phyloP scores from a whole-genome alignment of 2,888 invertebrate genomes.

The Zelleria hepariella region DNA sequence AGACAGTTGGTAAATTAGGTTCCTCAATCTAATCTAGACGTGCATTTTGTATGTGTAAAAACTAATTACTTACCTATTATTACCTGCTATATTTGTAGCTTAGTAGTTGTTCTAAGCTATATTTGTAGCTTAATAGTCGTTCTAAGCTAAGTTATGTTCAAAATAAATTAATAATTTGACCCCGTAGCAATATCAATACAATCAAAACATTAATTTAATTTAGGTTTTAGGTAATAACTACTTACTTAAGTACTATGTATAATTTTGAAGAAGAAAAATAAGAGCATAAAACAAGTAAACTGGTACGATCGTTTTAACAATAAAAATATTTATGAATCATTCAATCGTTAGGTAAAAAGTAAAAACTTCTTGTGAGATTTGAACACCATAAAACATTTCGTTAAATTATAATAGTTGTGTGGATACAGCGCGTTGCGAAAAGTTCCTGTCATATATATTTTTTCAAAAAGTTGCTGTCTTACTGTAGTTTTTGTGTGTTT shows the following conservation, averaged over 20 bases:
- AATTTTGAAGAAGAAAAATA: no score
- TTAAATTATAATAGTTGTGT: not conserved
- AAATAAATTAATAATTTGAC: not conserved
- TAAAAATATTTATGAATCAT: not conserved
- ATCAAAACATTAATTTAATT: not conserved
- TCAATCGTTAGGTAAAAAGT: no score
- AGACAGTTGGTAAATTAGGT: not conserved
- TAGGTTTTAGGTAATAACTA: not conserved
- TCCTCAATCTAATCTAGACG: slow-evolving; percentile 7
- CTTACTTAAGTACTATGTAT: no score
- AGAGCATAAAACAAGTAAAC: no score
- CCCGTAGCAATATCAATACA: not conserved
- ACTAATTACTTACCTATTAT: not conserved
- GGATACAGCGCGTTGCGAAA: not conserved
- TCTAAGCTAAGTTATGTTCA: not conserved
- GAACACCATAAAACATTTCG: not conserved
- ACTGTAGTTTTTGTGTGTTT: no score
- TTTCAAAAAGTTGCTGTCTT: no score
- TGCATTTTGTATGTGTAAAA: slow-evolving; percentile 2
- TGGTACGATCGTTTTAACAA: no score
- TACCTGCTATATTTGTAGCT: not conserved
- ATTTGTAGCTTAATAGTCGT: not conserved
- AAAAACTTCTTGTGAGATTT: not conserved
- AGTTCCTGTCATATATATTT: no score
- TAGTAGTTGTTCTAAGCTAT: not conserved